Base-by-base conservation (phyloP, 2,888 invertebrate species). In the Dioctria linearis region DNA sequence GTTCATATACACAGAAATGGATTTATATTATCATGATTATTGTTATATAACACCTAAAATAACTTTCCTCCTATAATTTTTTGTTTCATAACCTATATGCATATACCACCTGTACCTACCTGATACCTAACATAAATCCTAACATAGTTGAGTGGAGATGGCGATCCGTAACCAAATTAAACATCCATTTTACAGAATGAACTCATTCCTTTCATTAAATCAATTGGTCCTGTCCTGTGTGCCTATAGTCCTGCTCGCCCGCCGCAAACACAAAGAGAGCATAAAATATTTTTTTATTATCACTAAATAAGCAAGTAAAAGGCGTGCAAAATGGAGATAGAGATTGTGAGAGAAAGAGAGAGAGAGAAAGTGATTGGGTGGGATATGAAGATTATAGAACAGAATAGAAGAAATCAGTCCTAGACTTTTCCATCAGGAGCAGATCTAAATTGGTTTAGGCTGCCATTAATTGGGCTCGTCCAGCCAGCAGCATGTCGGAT, bases 271-370 rank as follows among this genome's bases (percentile, higher is more conserved):
- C 8, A 8, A 46, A 46, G 46, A 71, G 54, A n/a, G 37, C 51
- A 71, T 71, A 54, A 71, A 71, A 54, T 25, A n/a, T n/a, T 39
- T 71, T 46, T 71, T 71, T 71, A 54, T 71, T 71, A 71, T 71
- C 54, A 71, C 49, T 71, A 71, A 71, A 71, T 71, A 71, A 54
- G 39, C 13, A 51, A 71, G 51, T 71, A 71, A 71, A 67, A 67
- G 46, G 5, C 46, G 46, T 46, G 5, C 46, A 25, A 25, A 25
- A 25, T 46, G 46, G 46, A 46, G 8, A 6, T 46, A 46, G 8
- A 46, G 25, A 25, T 0, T 25, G 25, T 25, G 25, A 1, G 46
- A 4, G 46, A 46, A 46, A 46, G 8, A 46, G 46, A 6, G 8
- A 8, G 8, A 46, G 8, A 46, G 46, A 46, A 46, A 46, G 8